phyloP scores from a whole-genome alignment of 1,140 invertebrate species.

The Caerostris extrusa region DNA sequence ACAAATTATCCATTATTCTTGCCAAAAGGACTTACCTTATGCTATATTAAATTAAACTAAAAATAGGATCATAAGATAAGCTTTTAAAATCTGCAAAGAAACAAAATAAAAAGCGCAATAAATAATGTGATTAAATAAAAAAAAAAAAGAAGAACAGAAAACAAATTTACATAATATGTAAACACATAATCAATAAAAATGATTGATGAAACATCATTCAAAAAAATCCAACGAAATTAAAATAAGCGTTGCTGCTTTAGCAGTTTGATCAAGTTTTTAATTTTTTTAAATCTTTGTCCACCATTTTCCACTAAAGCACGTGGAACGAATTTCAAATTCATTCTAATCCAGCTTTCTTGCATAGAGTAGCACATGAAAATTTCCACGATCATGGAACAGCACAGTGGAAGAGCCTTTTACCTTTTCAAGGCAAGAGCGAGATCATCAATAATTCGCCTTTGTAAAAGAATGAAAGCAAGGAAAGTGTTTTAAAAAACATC shows the following conservation, averaged over 20 bases:
- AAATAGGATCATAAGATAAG: no score
- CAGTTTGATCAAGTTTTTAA: background rate
- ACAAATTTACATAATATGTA: background rate
- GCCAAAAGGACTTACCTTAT: no score
- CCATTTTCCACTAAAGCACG: background rate
- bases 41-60: no score
- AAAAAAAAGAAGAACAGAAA: background rate
- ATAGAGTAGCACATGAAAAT: background rate
- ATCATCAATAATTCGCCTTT: conserved; percentile 45
- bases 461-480: conserved; percentile 1
- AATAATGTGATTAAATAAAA: no score
- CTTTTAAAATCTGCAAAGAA: no score
- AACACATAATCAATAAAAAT: conserved; percentile 10
- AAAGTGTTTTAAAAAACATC: conserved; percentile 41
- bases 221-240: background rate
- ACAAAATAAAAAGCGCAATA: no score
- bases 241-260: background rate
- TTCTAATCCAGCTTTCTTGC: background rate
- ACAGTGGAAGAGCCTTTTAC: background rate
- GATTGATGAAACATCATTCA: background rate
- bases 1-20: no score
- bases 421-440: background rate
- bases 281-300: background rate
- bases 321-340: background rate
- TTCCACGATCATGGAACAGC: conserved; percentile 23